Evolutionary conservation across 2,113 vertebrate genomes (phyloP).

Genomic region (Progne subis): DNA sequence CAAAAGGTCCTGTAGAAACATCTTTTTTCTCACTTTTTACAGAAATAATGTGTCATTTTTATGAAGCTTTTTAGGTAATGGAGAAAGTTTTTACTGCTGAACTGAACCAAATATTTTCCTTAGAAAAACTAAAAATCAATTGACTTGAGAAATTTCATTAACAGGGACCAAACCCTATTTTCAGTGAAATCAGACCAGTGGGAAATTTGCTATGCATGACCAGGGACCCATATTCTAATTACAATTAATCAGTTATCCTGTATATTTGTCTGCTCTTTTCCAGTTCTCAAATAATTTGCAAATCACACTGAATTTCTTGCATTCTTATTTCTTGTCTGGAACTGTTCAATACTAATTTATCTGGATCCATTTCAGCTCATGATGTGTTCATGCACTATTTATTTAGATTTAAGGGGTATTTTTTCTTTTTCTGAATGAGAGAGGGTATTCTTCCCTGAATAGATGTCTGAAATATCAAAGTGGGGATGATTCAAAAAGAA

Average conservation of each 20-base stretch:
- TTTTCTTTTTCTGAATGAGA: not conserved
- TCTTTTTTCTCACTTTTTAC: not conserved
- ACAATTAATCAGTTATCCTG: not conserved
- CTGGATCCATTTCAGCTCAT: not conserved
- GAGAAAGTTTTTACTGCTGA: not conserved
- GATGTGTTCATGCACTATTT: not conserved
- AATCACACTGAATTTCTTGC: slow-evolving; percentile 28
- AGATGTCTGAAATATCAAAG: not conserved
- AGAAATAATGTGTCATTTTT: not conserved
- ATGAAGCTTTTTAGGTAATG: not conserved
- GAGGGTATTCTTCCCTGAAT: not conserved
- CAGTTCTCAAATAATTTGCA: not conserved
- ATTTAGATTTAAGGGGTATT: not conserved
- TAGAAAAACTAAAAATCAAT: not conserved
- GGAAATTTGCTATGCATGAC: not conserved
- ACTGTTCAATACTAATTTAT: not conserved
- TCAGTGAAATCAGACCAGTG: not conserved
- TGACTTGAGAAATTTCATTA: not conserved
- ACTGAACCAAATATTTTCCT: not conserved
- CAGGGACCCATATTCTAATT: not conserved
- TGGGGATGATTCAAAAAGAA: not conserved
- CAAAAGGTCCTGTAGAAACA: not conserved
- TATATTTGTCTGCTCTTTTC: not conserved
- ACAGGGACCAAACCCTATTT: not conserved
- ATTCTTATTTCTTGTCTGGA: slow-evolving; percentile 14